Conservation (phyloP, 2,888 invertebrate genomes). For the Eristalinus aeneus region DNA sequence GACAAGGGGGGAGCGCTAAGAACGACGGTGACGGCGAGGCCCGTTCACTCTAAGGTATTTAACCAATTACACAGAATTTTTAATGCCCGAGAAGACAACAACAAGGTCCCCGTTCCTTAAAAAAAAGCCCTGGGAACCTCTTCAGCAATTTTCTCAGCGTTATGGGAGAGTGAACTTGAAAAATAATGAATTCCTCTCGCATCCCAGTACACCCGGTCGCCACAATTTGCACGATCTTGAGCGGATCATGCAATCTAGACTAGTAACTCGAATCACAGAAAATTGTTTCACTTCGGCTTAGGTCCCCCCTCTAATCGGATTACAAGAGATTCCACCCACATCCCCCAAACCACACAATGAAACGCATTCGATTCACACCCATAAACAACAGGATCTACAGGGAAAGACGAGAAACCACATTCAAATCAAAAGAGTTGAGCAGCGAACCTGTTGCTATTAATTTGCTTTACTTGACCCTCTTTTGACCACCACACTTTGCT, state of each 20-base stretch:
- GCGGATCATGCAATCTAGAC: background rate
- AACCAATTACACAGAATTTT: slow-evolving; percentile 5
- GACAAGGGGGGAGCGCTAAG: background rate
- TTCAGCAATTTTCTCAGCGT: slow-evolving; percentile 77
- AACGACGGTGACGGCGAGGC: background rate
- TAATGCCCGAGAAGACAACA: background rate
- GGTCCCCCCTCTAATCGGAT: slow-evolving; percentile 35
- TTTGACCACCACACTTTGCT: slow-evolving; percentile 28
- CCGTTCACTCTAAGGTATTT: background rate
- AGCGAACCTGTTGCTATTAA: slow-evolving; percentile 42
- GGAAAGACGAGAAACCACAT: background rate
- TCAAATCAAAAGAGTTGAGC: slow-evolving; percentile 38
- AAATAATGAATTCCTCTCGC: background rate
- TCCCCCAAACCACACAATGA: background rate
- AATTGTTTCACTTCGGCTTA: background rate
- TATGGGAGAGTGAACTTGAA: slow-evolving; percentile 78
- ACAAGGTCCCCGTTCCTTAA: slow-evolving; percentile 36
- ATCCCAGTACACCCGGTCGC: background rate
- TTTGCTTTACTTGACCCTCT: slow-evolving; percentile 38
- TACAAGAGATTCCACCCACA: slow-evolving; percentile 27
- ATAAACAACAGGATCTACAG: slow-evolving; percentile 45
- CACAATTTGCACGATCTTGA: background rate
- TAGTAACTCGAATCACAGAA: background rate
- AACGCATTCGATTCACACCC: background rate
- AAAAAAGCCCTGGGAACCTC: slow-evolving; percentile 74